These are phyloP conservation scores for Picathartes gymnocephalus DNA, from an alignment of 2,113 vertebrate species.

Conservation along the genomic window DNA sequence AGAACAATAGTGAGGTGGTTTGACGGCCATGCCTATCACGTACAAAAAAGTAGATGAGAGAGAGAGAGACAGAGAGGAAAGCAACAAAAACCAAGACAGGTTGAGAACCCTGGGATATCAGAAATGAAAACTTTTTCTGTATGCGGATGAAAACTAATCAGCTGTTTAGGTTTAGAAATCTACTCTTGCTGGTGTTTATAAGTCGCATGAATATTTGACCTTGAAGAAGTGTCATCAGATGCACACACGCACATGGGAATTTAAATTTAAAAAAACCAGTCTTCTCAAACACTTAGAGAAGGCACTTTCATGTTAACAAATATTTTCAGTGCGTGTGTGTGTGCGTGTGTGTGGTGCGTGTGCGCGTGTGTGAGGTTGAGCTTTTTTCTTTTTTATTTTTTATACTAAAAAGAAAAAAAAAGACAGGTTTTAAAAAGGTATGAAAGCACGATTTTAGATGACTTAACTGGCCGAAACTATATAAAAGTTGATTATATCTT, in stretches of 20 bases:
- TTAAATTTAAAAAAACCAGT: conserved; percentile 53
- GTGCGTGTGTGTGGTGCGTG: conserved; percentile 48
- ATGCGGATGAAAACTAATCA: conserved; percentile 82
- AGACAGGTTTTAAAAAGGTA: conserved; percentile 80
- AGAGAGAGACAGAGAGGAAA: not conserved
- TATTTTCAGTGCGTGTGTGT: conserved; percentile 73
- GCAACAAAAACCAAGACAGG: not conserved
- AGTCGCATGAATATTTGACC: conserved; percentile 90
- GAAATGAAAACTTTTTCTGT: conserved; percentile 78
- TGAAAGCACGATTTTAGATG: conserved; percentile 82
- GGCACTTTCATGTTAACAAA: conserved; percentile 73
- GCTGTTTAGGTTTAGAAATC: conserved; percentile 89
- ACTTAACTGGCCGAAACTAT: conserved; percentile 77
- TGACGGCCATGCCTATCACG: conserved; percentile 56
- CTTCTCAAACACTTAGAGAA: conserved; percentile 74
- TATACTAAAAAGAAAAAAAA: conserved; percentile 77
- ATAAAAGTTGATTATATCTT: conserved; percentile 78
- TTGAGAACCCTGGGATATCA: conserved; percentile 67
- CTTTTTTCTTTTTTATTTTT: conserved; percentile 78
- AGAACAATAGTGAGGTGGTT: conserved; percentile 75
- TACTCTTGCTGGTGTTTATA: conserved; percentile 85
- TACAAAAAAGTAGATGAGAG: conserved; percentile 43
- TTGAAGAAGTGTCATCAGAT: conserved; percentile 77
- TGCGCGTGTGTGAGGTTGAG: conserved; percentile 43
- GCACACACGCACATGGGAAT: conserved; percentile 68